Conservation (phyloP, 2,797 vertebrate species). For the Tragopan temminckii region DNA sequence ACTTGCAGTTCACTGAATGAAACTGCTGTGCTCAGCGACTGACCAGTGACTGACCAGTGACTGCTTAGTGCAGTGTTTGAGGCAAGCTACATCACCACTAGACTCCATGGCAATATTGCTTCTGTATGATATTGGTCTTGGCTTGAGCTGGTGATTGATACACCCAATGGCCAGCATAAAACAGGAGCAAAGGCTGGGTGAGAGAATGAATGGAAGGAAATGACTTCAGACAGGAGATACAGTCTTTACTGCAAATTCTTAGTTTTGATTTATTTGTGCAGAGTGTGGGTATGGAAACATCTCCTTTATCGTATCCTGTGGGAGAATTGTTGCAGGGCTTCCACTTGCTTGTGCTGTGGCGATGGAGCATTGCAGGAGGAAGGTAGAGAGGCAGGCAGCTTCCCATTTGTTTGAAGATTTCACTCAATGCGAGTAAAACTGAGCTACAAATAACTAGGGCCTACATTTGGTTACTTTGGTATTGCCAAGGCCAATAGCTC, state of each 20-base stretch:
- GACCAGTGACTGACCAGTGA: too few species aligned
- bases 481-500: background rate
- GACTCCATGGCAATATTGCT: rapidly evolving
- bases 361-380: background rate
- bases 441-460: background rate
- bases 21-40: background rate
- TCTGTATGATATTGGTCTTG: background rate
- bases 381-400: background rate
- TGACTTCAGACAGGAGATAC: background rate
- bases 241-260: background rate
- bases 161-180: rapidly evolving
- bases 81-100: rapidly evolving
- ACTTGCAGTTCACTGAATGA: background rate
- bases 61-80: background rate
- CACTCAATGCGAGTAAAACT: background rate
- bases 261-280: background rate
- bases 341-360: background rate
- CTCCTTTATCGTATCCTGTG: rapidly evolving
- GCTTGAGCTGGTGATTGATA: background rate
- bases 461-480: background rate
- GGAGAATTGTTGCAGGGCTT: background rate
- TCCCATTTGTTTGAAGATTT: background rate
- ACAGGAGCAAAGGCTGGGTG: background rate
- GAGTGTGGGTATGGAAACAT: background rate
- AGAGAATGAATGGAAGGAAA: background rate